Conservation (phyloP, 2,888 invertebrate species). For the Dermolepida albohirtum region DNA sequence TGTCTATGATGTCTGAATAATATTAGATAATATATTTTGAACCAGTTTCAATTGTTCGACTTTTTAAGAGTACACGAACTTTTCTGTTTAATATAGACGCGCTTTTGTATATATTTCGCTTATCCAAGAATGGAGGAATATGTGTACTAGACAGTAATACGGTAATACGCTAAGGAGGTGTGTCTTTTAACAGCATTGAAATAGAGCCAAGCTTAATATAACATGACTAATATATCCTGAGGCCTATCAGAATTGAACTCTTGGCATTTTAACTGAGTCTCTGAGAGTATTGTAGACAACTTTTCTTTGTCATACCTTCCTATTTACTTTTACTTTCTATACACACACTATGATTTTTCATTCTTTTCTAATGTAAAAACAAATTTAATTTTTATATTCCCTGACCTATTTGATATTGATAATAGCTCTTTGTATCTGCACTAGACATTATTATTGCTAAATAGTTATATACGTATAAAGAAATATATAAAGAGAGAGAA, state of each 20-base stretch:
- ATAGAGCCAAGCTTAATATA: conserved; percentile 64
- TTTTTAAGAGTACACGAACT: neutral
- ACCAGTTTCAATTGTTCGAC: conserved; percentile 10
- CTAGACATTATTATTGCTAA: too few species aligned
- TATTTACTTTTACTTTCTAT: conserved; percentile 26
- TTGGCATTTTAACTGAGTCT: conserved; percentile 52
- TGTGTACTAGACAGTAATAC: conserved; percentile 22
- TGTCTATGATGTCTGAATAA: too few species aligned
- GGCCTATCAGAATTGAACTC: conserved; percentile 61
- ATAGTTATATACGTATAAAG: too few species aligned
- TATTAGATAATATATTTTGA: conserved; percentile 1
- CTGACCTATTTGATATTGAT: too few species aligned
- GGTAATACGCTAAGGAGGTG: conserved; percentile 42
- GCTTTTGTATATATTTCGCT: conserved; percentile 8
- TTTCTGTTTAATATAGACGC: conserved; percentile 1
- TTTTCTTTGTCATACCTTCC: conserved; percentile 33
- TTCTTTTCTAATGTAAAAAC: neutral
- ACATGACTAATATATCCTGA: conserved; percentile 64
- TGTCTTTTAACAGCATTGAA: conserved; percentile 60
- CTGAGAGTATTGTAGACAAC: conserved; percentile 37
- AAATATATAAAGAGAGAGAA: too few species aligned
- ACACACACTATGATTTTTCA: neutral
- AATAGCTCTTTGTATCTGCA: too few species aligned
- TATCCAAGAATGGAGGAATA: conserved; percentile 28
- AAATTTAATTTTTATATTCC: too few species aligned